phyloP scores from a whole-genome alignment of 2,797 vertebrate species.

The Phoebastria nigripes region DNA sequence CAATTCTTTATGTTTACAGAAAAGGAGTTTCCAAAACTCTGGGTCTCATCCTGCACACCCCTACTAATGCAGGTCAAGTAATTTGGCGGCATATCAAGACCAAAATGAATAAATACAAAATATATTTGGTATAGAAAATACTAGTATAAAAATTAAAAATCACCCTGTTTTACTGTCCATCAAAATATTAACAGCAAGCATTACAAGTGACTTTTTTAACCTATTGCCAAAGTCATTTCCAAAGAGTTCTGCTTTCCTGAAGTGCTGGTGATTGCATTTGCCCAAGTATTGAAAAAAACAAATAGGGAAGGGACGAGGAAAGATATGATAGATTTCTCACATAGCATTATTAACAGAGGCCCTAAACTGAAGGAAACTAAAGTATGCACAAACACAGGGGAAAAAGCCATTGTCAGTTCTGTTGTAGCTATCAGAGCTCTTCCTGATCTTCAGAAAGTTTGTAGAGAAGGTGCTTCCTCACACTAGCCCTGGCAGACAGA shows the following conservation, averaged over 20 bases:
- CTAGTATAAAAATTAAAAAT: constrained; percentile 71
- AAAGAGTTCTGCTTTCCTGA: constrained; percentile 39
- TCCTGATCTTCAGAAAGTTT: neutral
- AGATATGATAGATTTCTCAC: neutral
- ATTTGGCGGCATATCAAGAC: neutral
- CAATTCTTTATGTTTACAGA: neutral
- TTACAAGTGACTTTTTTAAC: constrained; percentile 47
- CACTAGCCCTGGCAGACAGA: constrained; percentile 43
- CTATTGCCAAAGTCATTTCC: constrained; percentile 51
- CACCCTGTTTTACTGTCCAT: constrained; percentile 71
- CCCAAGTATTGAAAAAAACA: neutral
- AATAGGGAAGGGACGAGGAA: neutral
- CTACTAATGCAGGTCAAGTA: neutral
- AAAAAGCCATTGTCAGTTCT: neutral
- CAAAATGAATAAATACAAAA: constrained; percentile 63
- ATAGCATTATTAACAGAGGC: constrained; percentile 16
- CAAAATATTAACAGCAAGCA: constrained; percentile 67
- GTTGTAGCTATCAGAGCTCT: neutral
- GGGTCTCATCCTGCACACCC: neutral
- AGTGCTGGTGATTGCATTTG: constrained; percentile 73
- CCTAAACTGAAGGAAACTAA: constrained; percentile 20
- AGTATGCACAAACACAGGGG: neutral
- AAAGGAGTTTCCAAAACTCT: constrained; percentile 37
- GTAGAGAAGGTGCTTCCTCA: neutral
- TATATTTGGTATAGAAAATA: constrained; percentile 74